These are phyloP conservation scores for Hapalemur alaotrensis DNA, from an alignment of 2,797 vertebrate species.

Conservation along the genomic window DNA sequence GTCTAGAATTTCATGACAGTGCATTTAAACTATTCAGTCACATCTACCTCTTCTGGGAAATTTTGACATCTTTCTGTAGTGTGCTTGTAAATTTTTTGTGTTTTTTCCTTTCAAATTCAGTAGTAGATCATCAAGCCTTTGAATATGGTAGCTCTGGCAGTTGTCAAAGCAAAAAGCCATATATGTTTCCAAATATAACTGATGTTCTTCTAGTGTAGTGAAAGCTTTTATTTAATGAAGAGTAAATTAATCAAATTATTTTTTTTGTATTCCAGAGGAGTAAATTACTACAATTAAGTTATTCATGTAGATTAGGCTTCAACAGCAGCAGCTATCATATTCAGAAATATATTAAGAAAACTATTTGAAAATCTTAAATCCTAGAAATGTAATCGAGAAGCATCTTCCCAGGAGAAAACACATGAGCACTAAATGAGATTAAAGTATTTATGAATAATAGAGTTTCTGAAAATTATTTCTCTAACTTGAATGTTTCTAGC, in stretches of 20 bases:
- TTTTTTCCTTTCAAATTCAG: conserved; percentile 67
- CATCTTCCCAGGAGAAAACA: conserved; percentile 20
- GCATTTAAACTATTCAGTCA: conserved; percentile 72
- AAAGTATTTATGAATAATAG: conserved; percentile 25
- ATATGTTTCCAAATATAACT: conserved; percentile 62
- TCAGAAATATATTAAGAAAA: conserved; percentile 50
- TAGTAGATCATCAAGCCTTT: conserved; percentile 66
- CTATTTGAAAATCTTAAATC: conserved; percentile 32
- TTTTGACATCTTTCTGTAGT: conserved; percentile 75
- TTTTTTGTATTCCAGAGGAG: conserved; percentile 62
- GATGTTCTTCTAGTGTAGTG: conserved; percentile 22
- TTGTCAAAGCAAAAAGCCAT: conserved; percentile 72
- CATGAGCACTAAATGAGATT: conserved; percentile 11
- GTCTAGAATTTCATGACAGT: conserved; percentile 72
- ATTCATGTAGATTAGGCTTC: conserved; percentile 56
- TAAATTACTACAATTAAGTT: conserved; percentile 72
- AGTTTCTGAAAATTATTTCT: conserved; percentile 25
- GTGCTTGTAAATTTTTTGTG: conserved; percentile 57
- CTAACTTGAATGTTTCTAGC: conserved; percentile 22
- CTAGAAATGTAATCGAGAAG: conserved; percentile 28
- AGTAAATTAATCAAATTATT: conserved; percentile 70
- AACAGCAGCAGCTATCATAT: conserved; percentile 33
- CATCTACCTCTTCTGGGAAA: conserved; percentile 71
- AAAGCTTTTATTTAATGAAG: conserved; percentile 62
- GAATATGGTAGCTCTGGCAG: conserved; percentile 60